Evolutionary conservation across 2,888 invertebrate genomes (phyloP).

Genomic region (Polyommatus icarus): DNA sequence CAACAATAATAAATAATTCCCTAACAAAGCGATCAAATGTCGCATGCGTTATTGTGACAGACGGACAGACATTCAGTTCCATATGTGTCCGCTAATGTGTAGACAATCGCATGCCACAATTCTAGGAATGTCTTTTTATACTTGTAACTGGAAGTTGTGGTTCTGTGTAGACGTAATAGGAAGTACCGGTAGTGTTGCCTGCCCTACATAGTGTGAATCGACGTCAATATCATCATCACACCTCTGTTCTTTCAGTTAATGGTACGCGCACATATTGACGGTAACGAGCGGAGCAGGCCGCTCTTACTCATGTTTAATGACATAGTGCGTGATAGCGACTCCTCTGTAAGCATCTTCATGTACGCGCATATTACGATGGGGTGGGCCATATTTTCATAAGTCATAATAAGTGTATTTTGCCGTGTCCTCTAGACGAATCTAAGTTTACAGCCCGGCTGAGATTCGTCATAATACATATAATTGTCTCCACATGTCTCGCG

Average conservation of each 20-base stretch:
- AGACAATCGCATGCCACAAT: background rate
- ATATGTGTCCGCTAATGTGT: background rate
- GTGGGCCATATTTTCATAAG: too few species aligned
- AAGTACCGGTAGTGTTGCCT: background rate
- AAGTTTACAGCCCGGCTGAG: background rate
- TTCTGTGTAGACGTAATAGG: constrained; percentile 17
- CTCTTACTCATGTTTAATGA: too few species aligned
- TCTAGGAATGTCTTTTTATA: background rate
- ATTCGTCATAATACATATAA: constrained; percentile 1
- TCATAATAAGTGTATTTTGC: background rate
- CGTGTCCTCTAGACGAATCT: background rate
- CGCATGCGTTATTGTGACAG: background rate
- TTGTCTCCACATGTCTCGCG: background rate
- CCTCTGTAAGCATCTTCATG: too few species aligned
- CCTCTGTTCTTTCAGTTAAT: too few species aligned
- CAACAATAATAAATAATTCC: background rate
- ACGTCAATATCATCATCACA: background rate
- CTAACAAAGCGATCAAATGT: background rate
- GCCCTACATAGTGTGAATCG: constrained; percentile 13
- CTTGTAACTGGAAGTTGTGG: background rate
- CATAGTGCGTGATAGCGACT: too few species aligned
- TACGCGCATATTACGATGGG: too few species aligned
- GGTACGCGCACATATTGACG: too few species aligned
- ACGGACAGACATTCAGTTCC: background rate
- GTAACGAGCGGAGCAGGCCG: too few species aligned